Conservation (phyloP, 1,140 invertebrate genomes). For the Cephus cinctus region DNA sequence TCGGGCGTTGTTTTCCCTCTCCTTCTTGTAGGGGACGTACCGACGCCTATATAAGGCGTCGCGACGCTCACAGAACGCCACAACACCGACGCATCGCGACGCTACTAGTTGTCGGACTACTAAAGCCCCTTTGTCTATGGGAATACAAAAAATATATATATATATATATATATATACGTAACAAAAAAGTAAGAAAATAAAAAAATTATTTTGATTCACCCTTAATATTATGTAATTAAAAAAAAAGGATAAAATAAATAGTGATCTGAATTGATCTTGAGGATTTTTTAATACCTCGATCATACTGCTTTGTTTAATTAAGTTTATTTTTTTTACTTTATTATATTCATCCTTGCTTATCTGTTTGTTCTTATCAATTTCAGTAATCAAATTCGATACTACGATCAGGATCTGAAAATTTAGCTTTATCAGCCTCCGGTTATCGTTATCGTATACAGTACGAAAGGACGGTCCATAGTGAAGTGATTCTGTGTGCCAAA, state of each 20-base stretch:
- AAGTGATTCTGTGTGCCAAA: too few species aligned
- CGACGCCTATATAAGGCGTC: conserved; percentile 18
- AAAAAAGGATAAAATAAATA: too few species aligned
- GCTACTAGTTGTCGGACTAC: too few species aligned
- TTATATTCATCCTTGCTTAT: not conserved
- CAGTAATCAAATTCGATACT: not conserved
- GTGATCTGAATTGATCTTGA: not conserved
- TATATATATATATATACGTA: not conserved
- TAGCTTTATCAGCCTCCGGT: too few species aligned
- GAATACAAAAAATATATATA: not conserved
- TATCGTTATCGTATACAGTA: too few species aligned
- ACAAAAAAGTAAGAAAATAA: not conserved
- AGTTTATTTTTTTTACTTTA: not conserved
- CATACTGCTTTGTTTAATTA: not conserved
- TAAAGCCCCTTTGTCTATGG: too few species aligned
- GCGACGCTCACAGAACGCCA: conserved; percentile 12
- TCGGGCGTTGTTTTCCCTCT: not conserved
- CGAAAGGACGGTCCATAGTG: too few species aligned
- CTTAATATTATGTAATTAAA: too few species aligned
- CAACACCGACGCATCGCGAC: conserved; percentile 11
- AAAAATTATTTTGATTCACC: not conserved
- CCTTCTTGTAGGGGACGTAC: not conserved
- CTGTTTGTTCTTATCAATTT: not conserved
- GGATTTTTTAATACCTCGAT: not conserved
- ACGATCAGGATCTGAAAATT: too few species aligned